These are phyloP conservation scores for Drosophila oshimai DNA, from an alignment of 1,140 invertebrate genomes.

Conservation along the genomic window DNA sequence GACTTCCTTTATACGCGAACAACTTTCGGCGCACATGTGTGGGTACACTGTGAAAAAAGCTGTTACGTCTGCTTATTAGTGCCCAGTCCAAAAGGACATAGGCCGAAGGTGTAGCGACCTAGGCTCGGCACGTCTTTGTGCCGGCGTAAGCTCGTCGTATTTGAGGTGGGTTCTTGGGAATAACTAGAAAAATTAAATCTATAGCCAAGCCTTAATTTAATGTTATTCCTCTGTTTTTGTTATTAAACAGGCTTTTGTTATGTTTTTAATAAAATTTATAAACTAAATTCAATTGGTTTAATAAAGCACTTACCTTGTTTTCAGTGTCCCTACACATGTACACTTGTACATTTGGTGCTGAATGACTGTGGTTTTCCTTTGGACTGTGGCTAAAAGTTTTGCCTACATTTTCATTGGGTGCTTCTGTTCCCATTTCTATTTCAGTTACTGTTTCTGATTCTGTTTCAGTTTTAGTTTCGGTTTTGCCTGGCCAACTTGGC, in stretches of 20 bases:
- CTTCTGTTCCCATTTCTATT: constrained; percentile 2
- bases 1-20: constrained; percentile 51
- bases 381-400: constrained; percentile 53
- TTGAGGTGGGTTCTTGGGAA: no score
- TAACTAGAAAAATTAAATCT: no score
- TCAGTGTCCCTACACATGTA: constrained; percentile 4
- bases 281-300: background rate
- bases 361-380: background rate
- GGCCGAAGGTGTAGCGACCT: no score
- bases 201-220: no score
- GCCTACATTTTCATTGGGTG: constrained; percentile 39
- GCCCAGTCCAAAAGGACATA: no score
- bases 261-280: background rate
- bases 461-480: constrained; percentile 23
- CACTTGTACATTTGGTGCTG: constrained; percentile 3
- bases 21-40: constrained; percentile 17
- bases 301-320: background rate
- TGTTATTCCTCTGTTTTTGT: background rate
- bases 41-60: background rate
- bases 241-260: background rate
- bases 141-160: no score
- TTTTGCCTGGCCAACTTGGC: constrained; percentile 7
- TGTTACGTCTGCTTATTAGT: no score
- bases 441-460: constrained; percentile 2
- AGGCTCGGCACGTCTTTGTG: no score